Conservation (phyloP, 2,888 invertebrate species). For the Cabera pusaria region DNA sequence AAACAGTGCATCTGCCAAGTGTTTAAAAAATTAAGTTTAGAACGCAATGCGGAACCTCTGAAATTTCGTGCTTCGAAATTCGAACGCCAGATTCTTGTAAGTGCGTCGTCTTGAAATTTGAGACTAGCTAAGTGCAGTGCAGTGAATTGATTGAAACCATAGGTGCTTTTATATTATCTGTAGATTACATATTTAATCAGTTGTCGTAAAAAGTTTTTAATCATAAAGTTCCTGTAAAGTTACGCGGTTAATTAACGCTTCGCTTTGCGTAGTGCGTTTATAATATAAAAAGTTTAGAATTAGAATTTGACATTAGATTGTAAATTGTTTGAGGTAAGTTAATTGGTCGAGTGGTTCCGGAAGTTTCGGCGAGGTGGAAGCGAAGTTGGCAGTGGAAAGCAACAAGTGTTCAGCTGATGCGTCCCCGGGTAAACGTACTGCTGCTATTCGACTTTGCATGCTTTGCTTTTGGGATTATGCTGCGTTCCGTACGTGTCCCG, state of each 20-base stretch:
- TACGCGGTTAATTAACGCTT: constrained; percentile 21
- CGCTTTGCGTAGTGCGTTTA: constrained; percentile 13
- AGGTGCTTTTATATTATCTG: constrained; percentile 55
- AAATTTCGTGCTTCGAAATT: constrained; percentile 36
- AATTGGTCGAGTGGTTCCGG: constrained; percentile 47
- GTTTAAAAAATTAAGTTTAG: constrained; percentile 21
- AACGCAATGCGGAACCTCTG: constrained; percentile 27
- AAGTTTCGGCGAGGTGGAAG: constrained; percentile 49
- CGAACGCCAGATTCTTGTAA: constrained; percentile 48
- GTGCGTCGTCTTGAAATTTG: constrained; percentile 60
- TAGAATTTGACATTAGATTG: constrained; percentile 40
- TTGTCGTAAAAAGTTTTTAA: constrained; percentile 11
- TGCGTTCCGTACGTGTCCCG: constrained; percentile 42
- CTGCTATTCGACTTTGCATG: constrained; percentile 77
- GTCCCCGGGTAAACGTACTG: constrained; percentile 76
- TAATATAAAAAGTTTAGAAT: constrained; percentile 29
- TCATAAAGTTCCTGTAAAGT: constrained; percentile 52
- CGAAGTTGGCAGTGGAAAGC: constrained; percentile 64
- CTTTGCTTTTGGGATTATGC: constrained; percentile 68
- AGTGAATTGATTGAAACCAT: constrained; percentile 56
- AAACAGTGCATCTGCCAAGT: constrained; percentile 33
- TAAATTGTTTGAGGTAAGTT: constrained; percentile 38
- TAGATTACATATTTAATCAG: constrained; percentile 30
- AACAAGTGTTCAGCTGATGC: constrained; percentile 80
- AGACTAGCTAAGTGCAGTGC: constrained; percentile 59